phyloP scores from a whole-genome alignment of 1,140 invertebrate genomes.

The Leptinotarsa texana region DNA sequence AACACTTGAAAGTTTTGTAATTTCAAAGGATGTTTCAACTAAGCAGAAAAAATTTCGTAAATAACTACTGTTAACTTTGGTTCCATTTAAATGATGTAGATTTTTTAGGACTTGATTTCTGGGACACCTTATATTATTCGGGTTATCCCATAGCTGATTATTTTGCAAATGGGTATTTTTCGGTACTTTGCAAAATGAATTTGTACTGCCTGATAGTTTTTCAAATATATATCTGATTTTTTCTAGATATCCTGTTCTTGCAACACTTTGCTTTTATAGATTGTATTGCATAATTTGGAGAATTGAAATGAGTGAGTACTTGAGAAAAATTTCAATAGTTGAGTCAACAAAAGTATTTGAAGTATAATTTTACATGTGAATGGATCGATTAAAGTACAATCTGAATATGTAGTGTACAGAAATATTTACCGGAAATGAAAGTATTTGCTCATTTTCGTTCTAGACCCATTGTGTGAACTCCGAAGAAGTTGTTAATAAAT shows the following conservation, averaged over 20 bases:
- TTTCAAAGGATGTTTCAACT: too few relatives aligned
- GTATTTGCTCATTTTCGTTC: constrained; percentile 3
- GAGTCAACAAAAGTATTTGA: not conserved
- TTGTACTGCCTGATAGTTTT: too few relatives aligned
- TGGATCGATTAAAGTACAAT: not conserved
- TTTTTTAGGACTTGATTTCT: too few relatives aligned
- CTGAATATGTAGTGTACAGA: not conserved
- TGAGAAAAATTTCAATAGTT: not conserved
- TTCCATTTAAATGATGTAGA: too few relatives aligned
- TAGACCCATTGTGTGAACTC: not conserved
- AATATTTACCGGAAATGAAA: not conserved
- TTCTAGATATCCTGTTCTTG: constrained; percentile 5
- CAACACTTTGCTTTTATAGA: constrained; percentile 3
- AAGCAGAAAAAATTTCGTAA: too few relatives aligned
- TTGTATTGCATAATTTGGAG: not conserved
- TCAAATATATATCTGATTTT: not conserved
- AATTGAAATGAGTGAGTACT: not conserved
- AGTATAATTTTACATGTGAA: not conserved
- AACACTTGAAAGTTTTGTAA: too few relatives aligned
- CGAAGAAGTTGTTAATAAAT: not conserved
- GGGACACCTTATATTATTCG: too few relatives aligned
- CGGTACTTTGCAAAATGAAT: not conserved
- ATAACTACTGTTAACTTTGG: too few relatives aligned
- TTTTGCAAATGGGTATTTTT: not conserved
- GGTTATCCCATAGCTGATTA: too few relatives aligned